These are phyloP conservation scores for Hylomyscus alleni DNA, from an alignment of 2,797 vertebrate species.

Conservation along the genomic window DNA sequence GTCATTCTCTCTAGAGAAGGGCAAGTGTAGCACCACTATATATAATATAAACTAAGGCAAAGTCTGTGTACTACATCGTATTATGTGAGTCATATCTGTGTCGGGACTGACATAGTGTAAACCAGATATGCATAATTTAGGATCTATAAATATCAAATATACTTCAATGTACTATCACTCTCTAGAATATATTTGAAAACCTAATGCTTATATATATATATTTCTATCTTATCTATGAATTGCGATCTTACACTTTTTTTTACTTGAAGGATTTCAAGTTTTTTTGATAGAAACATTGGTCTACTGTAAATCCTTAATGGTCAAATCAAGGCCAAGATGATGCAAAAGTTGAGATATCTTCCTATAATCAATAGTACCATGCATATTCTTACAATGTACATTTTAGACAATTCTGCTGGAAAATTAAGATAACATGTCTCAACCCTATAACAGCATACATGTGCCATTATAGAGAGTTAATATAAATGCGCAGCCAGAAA, in stretches of 20 bases:
- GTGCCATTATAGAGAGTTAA: not conserved
- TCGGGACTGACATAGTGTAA: not conserved
- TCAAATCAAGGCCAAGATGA: not conserved
- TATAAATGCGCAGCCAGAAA: not conserved
- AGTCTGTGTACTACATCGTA: not conserved
- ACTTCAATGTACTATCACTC: conserved; percentile 8
- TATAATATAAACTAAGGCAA: not conserved
- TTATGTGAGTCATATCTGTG: not conserved
- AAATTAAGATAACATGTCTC: not conserved
- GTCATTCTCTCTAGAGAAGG: not conserved
- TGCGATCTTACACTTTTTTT: not conserved
- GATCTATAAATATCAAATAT: not conserved
- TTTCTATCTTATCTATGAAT: not conserved
- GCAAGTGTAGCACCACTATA: not conserved
- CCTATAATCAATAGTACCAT: not conserved
- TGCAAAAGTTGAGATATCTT: not conserved
- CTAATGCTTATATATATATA: not conserved
- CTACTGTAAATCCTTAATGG: not conserved
- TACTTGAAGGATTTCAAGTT: not conserved
- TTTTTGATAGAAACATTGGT: not conserved
- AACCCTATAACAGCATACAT: not conserved
- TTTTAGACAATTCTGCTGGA: not conserved
- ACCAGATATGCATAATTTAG: not conserved
- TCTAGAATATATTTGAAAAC: not conserved
- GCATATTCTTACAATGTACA: not conserved